Percentiles rank a stretch among this genome's conserved stretches.
These are phyloP conservation scores for Zonotrichia albicollis DNA, from an alignment of 2,797 vertebrate species.

Conservation along the genomic window DNA sequence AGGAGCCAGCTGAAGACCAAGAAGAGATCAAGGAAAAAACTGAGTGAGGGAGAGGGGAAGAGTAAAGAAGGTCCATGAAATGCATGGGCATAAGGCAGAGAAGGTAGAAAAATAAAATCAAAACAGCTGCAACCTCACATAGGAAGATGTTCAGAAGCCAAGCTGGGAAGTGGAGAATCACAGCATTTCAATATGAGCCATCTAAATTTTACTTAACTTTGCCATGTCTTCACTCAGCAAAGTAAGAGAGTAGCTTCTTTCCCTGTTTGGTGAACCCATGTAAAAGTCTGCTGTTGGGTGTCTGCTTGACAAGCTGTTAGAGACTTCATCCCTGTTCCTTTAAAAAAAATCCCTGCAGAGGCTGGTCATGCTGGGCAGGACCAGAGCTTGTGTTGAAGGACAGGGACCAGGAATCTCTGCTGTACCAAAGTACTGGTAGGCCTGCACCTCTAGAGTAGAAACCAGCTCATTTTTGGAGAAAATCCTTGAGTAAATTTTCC, in stretches of 20 bases:
- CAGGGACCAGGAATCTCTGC: background rate
- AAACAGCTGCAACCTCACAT: background rate
- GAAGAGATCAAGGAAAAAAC: background rate
- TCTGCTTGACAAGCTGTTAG: background rate
- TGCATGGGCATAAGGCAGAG: background rate
- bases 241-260: background rate
- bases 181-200: background rate
- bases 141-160: background rate
- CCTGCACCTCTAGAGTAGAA: background rate
- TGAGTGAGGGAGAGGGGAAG: background rate
- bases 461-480: background rate
- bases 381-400: background rate
- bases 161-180: background rate
- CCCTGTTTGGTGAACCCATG: background rate
- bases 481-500: background rate
- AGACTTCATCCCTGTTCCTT: background rate
- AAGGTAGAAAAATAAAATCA: background rate
- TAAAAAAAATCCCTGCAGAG: background rate
- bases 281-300: background rate
- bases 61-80: background rate
- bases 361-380: background rate
- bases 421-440: background rate
- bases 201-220: background rate
- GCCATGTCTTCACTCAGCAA: background rate
- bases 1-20: background rate